These are phyloP conservation scores for Adoxophyes honmai DNA, from an alignment of 1,140 invertebrate species.

Conservation along the genomic window DNA sequence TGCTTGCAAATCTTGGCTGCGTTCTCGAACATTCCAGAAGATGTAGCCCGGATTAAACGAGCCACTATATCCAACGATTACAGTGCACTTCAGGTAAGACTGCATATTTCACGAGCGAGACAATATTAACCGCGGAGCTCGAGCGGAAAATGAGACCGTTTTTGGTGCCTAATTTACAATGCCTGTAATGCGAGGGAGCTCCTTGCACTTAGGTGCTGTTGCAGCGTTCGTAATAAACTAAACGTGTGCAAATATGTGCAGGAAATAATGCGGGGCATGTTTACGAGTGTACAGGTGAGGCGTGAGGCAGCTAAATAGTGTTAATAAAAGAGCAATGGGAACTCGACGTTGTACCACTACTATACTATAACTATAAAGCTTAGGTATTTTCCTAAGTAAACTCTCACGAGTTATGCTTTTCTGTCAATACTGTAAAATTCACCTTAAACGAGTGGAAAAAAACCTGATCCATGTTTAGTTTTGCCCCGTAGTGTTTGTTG, in stretches of 20 bases:
- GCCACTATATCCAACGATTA: slow-evolving; percentile 71
- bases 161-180: slow-evolving; percentile 71
- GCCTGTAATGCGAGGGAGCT: slow-evolving; percentile 56
- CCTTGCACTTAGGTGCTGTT: slow-evolving; percentile 35
- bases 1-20: slow-evolving; percentile 71
- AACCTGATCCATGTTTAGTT: too few relatives aligned
- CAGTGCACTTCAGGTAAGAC: slow-evolving; percentile 64
- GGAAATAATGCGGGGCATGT: slow-evolving; percentile 31
- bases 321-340: too few relatives aligned
- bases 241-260: slow-evolving; percentile 44
- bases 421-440: too few relatives aligned
- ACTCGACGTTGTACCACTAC: too few relatives aligned
- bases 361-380: too few relatives aligned
- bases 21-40: slow-evolving; percentile 71
- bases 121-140: slow-evolving; percentile 69
- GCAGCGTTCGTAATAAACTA: slow-evolving; percentile 51
- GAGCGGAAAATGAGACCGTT: slow-evolving; percentile 69
- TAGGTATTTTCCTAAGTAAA: too few relatives aligned
- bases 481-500: too few relatives aligned
- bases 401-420: too few relatives aligned
- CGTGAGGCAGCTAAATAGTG: too few relatives aligned
- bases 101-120: slow-evolving; percentile 69
- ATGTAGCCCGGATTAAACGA: slow-evolving; percentile 70
- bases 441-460: too few relatives aligned
- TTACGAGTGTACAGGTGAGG: slow-evolving; percentile 18